Conservation (phyloP, 1,140 invertebrate genomes). For the Scaptomyza hsui region DNA sequence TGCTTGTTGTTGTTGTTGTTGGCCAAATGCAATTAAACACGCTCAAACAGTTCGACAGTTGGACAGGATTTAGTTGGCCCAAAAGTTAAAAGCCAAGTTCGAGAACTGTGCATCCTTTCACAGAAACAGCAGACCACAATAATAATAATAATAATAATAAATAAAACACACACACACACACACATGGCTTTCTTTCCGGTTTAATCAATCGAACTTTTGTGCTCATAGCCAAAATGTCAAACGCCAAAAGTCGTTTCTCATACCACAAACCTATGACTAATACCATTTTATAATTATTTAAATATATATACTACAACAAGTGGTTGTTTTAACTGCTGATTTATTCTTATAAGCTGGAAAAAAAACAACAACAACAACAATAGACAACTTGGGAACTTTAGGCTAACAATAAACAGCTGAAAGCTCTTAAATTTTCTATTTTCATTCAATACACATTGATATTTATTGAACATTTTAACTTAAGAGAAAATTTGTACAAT, state of each 20-base stretch:
- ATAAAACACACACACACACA: neutral
- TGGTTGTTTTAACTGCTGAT: no score
- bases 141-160: no score
- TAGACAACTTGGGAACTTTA: no score
- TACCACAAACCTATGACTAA: constrained; percentile 15
- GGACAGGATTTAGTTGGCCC: constrained; percentile 18
- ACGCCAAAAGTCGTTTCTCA: constrained; percentile 4
- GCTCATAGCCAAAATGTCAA: constrained; percentile 24
- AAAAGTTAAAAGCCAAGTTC: constrained; percentile 44
- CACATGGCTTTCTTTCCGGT: constrained; percentile 28
- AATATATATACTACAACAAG: no score
- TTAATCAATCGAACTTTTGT: constrained; percentile 30
- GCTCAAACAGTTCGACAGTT: constrained; percentile 15
- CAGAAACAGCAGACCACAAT: neutral
- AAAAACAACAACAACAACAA: no score
- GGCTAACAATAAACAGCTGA: no score
- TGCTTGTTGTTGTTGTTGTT: constrained; percentile 3
- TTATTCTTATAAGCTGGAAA: no score
- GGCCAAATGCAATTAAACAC: constrained; percentile 52
- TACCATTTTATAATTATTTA: constrained; percentile 7
- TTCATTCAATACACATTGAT: no score
- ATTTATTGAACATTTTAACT: no score
- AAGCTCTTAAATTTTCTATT: no score
- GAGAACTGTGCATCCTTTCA: constrained; percentile 40
- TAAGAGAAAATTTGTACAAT: no score